Evolutionary conservation across 2,113 vertebrate genomes (phyloP).

Genomic region (Erythrolamprus reginae): DNA sequence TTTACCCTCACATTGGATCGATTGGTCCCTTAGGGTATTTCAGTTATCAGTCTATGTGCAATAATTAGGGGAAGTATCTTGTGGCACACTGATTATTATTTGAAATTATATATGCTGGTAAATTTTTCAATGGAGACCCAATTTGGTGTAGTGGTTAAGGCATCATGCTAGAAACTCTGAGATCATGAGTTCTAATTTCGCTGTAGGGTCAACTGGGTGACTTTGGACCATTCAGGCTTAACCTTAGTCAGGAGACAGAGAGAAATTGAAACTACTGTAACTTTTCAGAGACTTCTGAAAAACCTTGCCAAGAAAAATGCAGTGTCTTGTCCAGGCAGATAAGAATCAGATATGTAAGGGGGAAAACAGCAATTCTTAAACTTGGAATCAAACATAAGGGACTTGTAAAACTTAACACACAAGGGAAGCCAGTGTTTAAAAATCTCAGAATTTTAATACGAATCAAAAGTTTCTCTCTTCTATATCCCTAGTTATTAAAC

Average conservation of each 20-base stretch:
- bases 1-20: not conserved
- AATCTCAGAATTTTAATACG: not conserved
- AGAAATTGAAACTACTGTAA: not conserved
- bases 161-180: too few species aligned
- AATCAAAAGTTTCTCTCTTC: not conserved
- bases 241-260: not conserved
- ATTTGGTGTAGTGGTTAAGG: too few species aligned
- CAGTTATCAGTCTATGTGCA: not conserved
- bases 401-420: not conserved
- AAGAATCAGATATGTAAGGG: not conserved
- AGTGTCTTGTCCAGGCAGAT: not conserved
- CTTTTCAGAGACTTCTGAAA: not conserved
- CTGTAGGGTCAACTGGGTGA: too few species aligned
- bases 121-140: not conserved
- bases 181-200: too few species aligned
- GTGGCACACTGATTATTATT: not conserved
- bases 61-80: not conserved
- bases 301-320: not conserved
- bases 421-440: not conserved
- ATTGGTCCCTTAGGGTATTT: too few species aligned
- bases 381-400: not conserved
- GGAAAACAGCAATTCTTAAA: not conserved
- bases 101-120: not conserved
- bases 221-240: not conserved
- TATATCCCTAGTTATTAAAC: not conserved